Evolutionary conservation across 2,888 invertebrate species (phyloP).

Genomic region (Heliconius cydno): DNA sequence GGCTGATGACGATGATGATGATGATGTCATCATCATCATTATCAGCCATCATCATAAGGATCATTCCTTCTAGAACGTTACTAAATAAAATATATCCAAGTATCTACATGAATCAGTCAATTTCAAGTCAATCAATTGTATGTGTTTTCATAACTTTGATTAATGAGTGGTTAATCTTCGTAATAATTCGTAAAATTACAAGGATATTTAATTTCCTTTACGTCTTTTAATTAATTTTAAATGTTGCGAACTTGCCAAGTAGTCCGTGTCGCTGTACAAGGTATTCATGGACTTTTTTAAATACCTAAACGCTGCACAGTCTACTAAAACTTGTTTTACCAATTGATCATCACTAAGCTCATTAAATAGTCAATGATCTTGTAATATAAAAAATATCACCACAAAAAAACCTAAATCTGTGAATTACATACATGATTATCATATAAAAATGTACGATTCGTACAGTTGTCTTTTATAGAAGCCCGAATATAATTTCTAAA

Average conservation of each 20-base stretch:
- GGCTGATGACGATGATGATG: too few species aligned
- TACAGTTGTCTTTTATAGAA: too few species aligned
- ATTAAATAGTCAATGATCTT: neutral
- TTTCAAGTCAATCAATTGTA: neutral
- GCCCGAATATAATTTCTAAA: too few species aligned
- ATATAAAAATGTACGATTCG: too few species aligned
- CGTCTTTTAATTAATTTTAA: neutral
- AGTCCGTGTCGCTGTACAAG: neutral
- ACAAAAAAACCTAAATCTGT: neutral
- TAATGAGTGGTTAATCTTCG: neutral
- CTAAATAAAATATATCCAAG: neutral
- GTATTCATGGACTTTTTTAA: neutral
- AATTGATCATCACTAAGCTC: constrained; percentile 8
- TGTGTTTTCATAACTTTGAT: neutral
- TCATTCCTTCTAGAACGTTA: neutral
- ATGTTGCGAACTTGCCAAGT: neutral
- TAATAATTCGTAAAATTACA: neutral
- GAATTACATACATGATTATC: too few species aligned
- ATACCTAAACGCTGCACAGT: neutral
- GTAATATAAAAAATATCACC: neutral
- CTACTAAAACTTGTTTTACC: constrained; percentile 17
- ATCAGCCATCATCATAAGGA: too few species aligned
- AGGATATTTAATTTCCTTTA: neutral
- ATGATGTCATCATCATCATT: too few species aligned
- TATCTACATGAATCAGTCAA: neutral